Base-by-base conservation (phyloP, 1,140 invertebrate genomes). In the Aphis gossypii region DNA sequence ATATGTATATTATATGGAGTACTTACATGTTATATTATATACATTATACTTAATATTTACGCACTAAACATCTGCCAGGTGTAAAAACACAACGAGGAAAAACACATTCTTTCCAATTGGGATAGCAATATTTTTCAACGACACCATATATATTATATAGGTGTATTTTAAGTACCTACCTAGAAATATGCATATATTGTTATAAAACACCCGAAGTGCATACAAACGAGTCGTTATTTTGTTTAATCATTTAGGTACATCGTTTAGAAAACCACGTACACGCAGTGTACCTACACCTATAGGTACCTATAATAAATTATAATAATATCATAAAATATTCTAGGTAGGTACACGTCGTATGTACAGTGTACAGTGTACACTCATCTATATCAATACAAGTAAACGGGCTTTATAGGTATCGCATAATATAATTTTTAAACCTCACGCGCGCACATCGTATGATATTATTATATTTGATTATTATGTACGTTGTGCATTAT, bases 271-370 rank as follows among this genome's bases (percentile, higher is more conserved):
- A n/a, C 60, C 60, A 14, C 60, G 60, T 76, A 76, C 30, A 76
- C 38, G 38, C 38, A 41, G 38, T 41, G 8, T 76, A 76, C 14
- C 30, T 18, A 76, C 60, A 76, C 60, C n/a, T 76, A 41, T 41
- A n/a, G n/a, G n/a, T n/a, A 76, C n/a, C n/a, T 76, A 76, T 76
- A 35, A 76, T 76, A 76, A 76, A 76, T 76, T 76, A 76, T 76
- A 76, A 76, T 76, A 76, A 76, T 35, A 76, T 76, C n/a, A 76
- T 76, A 35, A 76, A 35, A 76, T 76, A 76, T n/a, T n/a, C 4
- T 60, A 60, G 3, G 38, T 60, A 60, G 3, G 38, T 56, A 60
- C 8, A 60, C 25, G 11, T 30, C 38, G 38, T 41, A 41, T 9
- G 11, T 9, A 56, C 54, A 56, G 7, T 5, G 25, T 30, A n/a